A percentile compares a stretch with the other conserved stretches of the same genome.
These are phyloP conservation scores for Stenoptilia bipunctidactyla DNA, from an alignment of 2,888 invertebrate genomes.

Conservation along the genomic window DNA sequence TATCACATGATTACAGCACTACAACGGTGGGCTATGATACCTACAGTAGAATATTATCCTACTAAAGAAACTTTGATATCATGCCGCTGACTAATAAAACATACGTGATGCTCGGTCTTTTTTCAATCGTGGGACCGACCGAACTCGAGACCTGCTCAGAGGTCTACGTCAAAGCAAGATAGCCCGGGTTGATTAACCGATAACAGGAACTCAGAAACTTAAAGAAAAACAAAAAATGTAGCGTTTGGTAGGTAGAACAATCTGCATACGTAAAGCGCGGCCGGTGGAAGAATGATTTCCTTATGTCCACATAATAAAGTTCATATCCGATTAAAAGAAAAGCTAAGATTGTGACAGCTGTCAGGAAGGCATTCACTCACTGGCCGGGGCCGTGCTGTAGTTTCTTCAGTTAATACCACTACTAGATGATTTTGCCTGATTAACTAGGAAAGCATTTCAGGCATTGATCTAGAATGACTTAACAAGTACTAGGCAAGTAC, in stretches of 20 bases:
- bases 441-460: slow-evolving; percentile 13
- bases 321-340: too few species aligned
- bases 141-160: slow-evolving; percentile 9
- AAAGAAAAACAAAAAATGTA: background rate
- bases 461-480: slow-evolving; percentile 29
- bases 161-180: slow-evolving; percentile 45
- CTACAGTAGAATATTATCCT: too few species aligned
- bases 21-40: too few species aligned
- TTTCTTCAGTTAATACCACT: too few species aligned
- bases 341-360: too few species aligned
- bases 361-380: too few species aligned
- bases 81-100: background rate
- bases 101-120: slow-evolving; percentile 1
- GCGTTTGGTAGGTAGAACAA: background rate
- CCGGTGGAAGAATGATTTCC: too few species aligned
- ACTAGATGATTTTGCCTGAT: too few species aligned
- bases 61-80: slow-evolving; percentile 1
- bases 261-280: background rate
- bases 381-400: too few species aligned
- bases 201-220: slow-evolving; percentile 27
- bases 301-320: too few species aligned
- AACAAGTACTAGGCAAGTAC: slow-evolving; percentile 55
- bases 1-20: too few species aligned
- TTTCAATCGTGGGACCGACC: background rate
- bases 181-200: slow-evolving; percentile 48